Conservation (phyloP, 2,888 invertebrate species). For the Drosophila mulleri region DNA sequence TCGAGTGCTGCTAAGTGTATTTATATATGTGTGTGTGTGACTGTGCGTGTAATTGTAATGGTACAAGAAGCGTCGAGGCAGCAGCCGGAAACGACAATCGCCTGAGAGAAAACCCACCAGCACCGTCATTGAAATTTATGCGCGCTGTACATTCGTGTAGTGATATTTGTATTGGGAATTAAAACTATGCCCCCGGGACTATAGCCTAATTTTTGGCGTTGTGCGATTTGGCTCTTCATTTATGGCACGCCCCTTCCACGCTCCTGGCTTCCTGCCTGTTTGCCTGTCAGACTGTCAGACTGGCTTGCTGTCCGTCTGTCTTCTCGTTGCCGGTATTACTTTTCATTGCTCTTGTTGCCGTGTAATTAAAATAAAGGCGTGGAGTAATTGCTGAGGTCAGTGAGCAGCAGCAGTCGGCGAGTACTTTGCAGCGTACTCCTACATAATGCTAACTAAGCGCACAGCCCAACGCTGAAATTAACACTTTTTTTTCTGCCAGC, state of each 20-base stretch:
- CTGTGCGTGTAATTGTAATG: slow-evolving; percentile 75
- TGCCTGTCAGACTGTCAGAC: slow-evolving; percentile 7
- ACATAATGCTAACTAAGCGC: slow-evolving; percentile 77
- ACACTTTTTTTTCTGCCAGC: slow-evolving; percentile 64
- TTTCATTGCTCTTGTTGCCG: slow-evolving; percentile 78
- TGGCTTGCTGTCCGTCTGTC: background rate
- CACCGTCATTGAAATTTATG: slow-evolving; percentile 80
- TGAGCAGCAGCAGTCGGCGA: slow-evolving; percentile 50
- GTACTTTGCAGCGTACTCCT: slow-evolving; percentile 43
- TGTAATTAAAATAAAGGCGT: slow-evolving; percentile 81
- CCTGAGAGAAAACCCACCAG: slow-evolving; percentile 33
- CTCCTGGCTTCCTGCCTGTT: background rate
- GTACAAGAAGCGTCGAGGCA: slow-evolving; percentile 62
- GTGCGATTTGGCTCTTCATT: slow-evolving; percentile 41
- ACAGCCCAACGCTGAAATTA: slow-evolving; percentile 66
- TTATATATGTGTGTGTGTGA: slow-evolving; percentile 51
- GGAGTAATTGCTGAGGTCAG: slow-evolving; percentile 81
- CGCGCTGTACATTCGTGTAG: slow-evolving; percentile 80
- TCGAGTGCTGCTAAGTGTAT: slow-evolving; percentile 1
- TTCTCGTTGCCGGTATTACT: slow-evolving; percentile 62
- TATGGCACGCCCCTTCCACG: slow-evolving; percentile 12
- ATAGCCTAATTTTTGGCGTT: slow-evolving; percentile 78
- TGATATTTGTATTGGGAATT: slow-evolving; percentile 81
- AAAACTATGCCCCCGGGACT: slow-evolving; percentile 80
- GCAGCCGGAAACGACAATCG: slow-evolving; percentile 40